Conservation (phyloP, 2,888 invertebrate species). For the Colostygia pectinataria region DNA sequence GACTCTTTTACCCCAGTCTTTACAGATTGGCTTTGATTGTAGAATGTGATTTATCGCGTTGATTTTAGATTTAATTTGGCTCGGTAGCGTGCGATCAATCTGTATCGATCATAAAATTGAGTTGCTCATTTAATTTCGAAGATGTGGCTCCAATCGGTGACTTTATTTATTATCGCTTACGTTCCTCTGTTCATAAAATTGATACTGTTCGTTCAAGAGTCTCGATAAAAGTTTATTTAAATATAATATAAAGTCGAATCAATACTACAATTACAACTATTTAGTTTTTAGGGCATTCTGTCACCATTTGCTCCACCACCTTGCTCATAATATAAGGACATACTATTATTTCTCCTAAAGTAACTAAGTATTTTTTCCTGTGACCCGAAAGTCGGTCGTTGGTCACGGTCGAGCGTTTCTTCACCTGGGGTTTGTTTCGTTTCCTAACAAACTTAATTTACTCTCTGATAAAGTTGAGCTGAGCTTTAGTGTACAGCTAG, state of each 20-base stretch:
- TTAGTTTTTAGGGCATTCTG: too few relatives aligned
- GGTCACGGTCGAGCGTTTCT: constrained; percentile 48
- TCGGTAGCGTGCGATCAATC: not conserved
- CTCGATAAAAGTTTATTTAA: too few relatives aligned
- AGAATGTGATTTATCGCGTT: constrained; percentile 1
- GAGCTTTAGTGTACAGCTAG: constrained; percentile 5
- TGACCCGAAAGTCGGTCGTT: constrained; percentile 17
- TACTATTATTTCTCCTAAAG: too few relatives aligned
- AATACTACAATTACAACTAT: too few relatives aligned
- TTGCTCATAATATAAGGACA: too few relatives aligned
- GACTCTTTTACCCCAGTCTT: constrained; percentile 39
- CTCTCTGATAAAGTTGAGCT: constrained; percentile 9
- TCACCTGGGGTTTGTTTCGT: constrained; percentile 35
- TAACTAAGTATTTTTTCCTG: too few relatives aligned
- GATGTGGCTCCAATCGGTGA: too few relatives aligned
- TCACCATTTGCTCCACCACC: too few relatives aligned
- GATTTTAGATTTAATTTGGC: constrained; percentile 1
- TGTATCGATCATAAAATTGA: not conserved
- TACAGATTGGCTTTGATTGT: not conserved
- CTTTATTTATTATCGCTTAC: too few relatives aligned
- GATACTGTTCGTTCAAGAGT: too few relatives aligned
- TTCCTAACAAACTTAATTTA: constrained; percentile 17
- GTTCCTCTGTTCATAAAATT: not conserved
- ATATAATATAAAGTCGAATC: too few relatives aligned
- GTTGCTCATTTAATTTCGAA: too few relatives aligned